Evolutionary conservation across 2,888 invertebrate genomes (phyloP).

Genomic region (Epinotia nisella): DNA sequence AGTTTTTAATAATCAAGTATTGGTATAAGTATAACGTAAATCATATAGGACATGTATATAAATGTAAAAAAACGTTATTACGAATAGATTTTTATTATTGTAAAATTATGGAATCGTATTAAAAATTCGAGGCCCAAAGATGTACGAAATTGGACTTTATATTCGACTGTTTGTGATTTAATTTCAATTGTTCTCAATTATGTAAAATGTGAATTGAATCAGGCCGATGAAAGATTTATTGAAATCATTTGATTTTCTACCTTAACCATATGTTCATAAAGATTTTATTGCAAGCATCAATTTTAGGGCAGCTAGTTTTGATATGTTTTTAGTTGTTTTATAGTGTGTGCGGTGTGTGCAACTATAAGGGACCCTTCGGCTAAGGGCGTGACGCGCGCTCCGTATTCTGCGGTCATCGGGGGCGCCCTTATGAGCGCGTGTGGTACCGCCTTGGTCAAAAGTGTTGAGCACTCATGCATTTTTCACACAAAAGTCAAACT

Average conservation of each 20-base stretch:
- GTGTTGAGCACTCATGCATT: no score
- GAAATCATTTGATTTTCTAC: not conserved
- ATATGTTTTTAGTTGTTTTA: not conserved
- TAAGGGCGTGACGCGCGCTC: no score
- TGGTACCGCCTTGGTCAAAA: no score
- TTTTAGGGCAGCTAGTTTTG: not conserved
- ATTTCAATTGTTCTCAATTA: conserved; percentile 14
- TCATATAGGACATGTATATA: conserved; percentile 35
- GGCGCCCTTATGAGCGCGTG: no score
- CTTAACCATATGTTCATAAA: not conserved
- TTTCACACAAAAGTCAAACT: no score
- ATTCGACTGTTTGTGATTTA: conserved; percentile 28
- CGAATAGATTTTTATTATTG: conserved; percentile 34
- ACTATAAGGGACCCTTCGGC: no score
- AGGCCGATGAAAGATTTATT: not conserved
- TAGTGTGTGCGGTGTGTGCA: no score
- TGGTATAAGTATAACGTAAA: conserved; percentile 26
- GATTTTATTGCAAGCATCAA: not conserved
- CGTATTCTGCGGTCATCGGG: no score
- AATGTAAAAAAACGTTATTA: conserved; percentile 42
- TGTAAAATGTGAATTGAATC: not conserved
- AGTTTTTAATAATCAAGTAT: conserved; percentile 26
- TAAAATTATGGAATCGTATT: conserved; percentile 21
- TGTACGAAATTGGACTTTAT: conserved; percentile 31
- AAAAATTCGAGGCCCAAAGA: conserved; percentile 30